phyloP scores from a whole-genome alignment of 2,797 vertebrate genomes.

The Periparus ater region DNA sequence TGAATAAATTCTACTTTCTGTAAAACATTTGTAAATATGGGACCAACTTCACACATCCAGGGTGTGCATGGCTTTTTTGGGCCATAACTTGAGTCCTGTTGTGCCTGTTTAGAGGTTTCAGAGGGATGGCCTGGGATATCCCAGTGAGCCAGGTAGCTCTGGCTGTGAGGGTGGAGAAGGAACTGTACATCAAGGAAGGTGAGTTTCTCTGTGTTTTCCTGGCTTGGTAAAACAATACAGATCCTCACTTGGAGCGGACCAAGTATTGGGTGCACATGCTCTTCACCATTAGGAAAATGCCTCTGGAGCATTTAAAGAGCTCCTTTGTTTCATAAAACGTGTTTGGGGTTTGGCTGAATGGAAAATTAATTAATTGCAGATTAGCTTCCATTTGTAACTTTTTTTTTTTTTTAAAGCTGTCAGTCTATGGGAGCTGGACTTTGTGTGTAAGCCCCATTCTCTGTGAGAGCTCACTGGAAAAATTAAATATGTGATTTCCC shows the following conservation, averaged over 20 bases:
- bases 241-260: neutral
- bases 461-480: neutral
- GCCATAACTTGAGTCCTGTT: neutral
- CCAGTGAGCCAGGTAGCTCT: neutral
- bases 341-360: neutral
- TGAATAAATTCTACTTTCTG: neutral
- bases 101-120: neutral
- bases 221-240: neutral
- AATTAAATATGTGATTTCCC: neutral
- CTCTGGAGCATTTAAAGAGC: neutral
- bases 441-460: neutral
- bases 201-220: neutral
- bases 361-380: slow-evolving; percentile 8
- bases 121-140: neutral
- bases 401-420: neutral
- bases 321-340: neutral
- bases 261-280: neutral
- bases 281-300: neutral
- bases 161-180: neutral
- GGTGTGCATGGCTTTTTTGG: neutral
- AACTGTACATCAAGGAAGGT: fast-evolving
- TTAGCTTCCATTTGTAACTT: neutral
- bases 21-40: neutral
- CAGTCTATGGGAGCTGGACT: neutral
- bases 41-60: neutral